Percentiles rank a stretch among this genome's conserved stretches.
Evolutionary conservation across 2,888 invertebrate species (phyloP).

Genomic region (Anorthoa munda): DNA sequence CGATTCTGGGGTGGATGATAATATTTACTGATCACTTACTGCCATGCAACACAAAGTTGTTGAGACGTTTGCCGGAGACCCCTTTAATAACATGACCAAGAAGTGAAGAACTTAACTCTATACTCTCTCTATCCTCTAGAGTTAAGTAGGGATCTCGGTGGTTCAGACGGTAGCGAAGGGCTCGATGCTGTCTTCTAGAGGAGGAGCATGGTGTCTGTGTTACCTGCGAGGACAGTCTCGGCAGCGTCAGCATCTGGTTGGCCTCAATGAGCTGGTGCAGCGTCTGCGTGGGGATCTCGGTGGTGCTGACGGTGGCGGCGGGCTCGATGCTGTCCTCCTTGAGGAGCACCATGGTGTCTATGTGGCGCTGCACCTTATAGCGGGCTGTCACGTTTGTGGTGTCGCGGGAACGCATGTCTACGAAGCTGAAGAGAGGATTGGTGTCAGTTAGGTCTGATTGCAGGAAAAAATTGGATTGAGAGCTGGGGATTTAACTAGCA

Average conservation of each 20-base stretch:
- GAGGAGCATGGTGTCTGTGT: slow-evolving; percentile 92
- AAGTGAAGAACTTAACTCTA: no score
- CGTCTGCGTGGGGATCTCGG: slow-evolving; percentile 96
- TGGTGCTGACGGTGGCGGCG: slow-evolving; percentile 96
- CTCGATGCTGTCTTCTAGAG: slow-evolving; percentile 96
- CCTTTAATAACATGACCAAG: no score
- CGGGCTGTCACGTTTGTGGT: slow-evolving; percentile 92
- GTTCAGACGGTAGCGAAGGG: slow-evolving; percentile 97
- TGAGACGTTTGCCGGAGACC: no score
- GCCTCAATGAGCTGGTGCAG: slow-evolving; percentile 96
- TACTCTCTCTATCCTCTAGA: no score
- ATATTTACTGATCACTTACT: no score
- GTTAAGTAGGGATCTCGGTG: slow-evolving; percentile 95
- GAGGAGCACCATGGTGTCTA: slow-evolving; percentile 94
- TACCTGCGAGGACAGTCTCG: slow-evolving; percentile 97
- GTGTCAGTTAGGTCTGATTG: neutral
- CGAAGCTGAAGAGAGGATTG: slow-evolving; percentile 90
- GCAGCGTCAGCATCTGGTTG: slow-evolving; percentile 97
- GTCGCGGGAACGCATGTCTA: slow-evolving; percentile 92
- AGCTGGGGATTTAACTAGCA: no score
- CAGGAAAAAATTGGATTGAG: no score
- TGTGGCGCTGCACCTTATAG: slow-evolving; percentile 93
- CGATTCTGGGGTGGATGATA: no score
- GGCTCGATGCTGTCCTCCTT: slow-evolving; percentile 96
- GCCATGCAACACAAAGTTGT: no score